Percentiles rank a stretch among this genome's conserved stretches.
Conservation (phyloP, 92 coral and sea anemone species). For the Umimayanthus chanpuru region DNA sequence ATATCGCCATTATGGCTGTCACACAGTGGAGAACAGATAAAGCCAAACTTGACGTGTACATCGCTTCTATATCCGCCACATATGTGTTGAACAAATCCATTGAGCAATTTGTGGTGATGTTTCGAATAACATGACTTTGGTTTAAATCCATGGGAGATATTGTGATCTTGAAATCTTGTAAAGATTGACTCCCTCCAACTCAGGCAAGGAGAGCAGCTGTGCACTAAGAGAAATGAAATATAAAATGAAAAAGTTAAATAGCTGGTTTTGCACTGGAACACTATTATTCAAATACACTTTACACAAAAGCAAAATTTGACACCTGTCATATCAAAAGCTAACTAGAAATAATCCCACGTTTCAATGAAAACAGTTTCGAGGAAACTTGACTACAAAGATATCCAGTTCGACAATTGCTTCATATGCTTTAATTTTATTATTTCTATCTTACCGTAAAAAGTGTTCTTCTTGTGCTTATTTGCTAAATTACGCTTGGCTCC, state of each 20-base stretch:
- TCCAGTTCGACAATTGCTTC: not conserved
- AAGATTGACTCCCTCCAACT: not conserved
- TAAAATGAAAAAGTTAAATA: not conserved
- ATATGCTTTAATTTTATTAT: too few relatives aligned
- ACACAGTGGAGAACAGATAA: constrained; percentile 29
- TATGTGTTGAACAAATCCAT: constrained; percentile 35
- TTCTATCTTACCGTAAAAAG: not conserved
- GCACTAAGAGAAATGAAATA: too few relatives aligned
- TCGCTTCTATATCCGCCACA: constrained; percentile 15
- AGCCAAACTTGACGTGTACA: constrained; percentile 10
- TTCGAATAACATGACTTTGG: not conserved
- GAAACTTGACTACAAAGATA: not conserved
- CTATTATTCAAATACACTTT: not conserved
- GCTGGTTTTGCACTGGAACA: not conserved
- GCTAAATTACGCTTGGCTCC: not conserved
- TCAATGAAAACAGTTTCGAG: not conserved
- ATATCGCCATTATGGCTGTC: constrained; percentile 36
- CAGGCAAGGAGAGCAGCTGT: not conserved
- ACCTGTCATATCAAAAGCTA: constrained; percentile 3
- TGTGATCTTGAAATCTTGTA: not conserved
- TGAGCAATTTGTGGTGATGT: constrained; percentile 26
- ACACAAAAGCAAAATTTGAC: not conserved
- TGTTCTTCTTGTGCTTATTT: not conserved
- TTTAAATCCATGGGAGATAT: not conserved
- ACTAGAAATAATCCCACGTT: not conserved